Conservation (phyloP, 1,140 invertebrate species). For the Zophobas atratus region DNA sequence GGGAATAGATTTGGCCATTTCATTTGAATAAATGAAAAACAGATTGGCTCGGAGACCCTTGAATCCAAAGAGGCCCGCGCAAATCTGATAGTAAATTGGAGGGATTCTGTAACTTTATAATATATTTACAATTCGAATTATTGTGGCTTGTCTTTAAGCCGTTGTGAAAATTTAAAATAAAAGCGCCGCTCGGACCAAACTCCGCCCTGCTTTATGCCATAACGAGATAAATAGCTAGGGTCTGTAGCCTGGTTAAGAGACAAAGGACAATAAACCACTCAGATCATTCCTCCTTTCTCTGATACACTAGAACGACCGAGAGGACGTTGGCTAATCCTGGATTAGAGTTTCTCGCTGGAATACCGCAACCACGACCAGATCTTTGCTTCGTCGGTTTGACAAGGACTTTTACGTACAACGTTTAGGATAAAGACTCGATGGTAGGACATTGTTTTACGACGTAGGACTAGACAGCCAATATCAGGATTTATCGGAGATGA, state of each 20-base stretch:
- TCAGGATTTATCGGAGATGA: background rate
- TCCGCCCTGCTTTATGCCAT: slow-evolving; percentile 12
- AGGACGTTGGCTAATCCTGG: slow-evolving; percentile 37
- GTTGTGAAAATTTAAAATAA: slow-evolving; percentile 19
- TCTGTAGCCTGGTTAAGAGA: slow-evolving; percentile 34
- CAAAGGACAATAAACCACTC: slow-evolving; percentile 41
- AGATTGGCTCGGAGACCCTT: slow-evolving; percentile 12
- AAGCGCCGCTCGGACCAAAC: background rate
- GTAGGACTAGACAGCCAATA: background rate
- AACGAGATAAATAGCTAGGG: slow-evolving; percentile 30
- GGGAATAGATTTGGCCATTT: slow-evolving; percentile 25
- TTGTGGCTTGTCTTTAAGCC: slow-evolving; percentile 12
- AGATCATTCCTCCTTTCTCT: slow-evolving; percentile 41
- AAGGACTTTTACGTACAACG: slow-evolving; percentile 3
- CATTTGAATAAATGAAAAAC: slow-evolving; percentile 43
- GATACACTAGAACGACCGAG: slow-evolving; percentile 27
- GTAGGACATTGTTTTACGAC: slow-evolving; percentile 21
- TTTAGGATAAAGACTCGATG: slow-evolving; percentile 12
- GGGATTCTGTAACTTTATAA: slow-evolving; percentile 26
- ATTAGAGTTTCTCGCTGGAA: slow-evolving; percentile 34
- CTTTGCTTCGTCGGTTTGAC: slow-evolving; percentile 32
- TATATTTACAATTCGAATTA: slow-evolving; percentile 32
- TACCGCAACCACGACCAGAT: slow-evolving; percentile 35
- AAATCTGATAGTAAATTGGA: slow-evolving; percentile 40
- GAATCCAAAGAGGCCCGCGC: slow-evolving; percentile 4